A percentile compares a stretch with the other conserved stretches of the same genome.
Conservation (phyloP, 1,140 invertebrate genomes). For the Macrosteles quadrilineatus region DNA sequence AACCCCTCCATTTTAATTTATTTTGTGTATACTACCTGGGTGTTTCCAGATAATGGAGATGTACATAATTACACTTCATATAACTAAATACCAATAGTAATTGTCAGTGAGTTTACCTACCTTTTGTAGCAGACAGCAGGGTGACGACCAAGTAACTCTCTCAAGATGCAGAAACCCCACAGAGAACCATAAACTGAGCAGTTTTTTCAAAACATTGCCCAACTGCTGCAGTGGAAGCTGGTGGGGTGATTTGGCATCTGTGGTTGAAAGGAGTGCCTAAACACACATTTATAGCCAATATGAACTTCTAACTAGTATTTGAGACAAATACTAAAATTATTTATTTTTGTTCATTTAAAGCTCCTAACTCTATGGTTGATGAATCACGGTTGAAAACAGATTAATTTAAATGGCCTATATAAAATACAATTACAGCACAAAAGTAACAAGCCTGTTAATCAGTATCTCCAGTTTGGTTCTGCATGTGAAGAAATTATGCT, state of each 20-base stretch:
- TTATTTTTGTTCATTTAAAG: too few relatives aligned
- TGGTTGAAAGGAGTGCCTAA: constrained; percentile 15
- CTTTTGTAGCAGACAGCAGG: constrained; percentile 74
- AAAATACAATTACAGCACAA: too few relatives aligned
- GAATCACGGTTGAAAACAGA: too few relatives aligned
- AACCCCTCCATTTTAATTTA: neutral
- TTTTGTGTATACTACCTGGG: constrained; percentile 6
- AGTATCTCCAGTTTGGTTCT: too few relatives aligned
- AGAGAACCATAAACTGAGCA: constrained; percentile 72
- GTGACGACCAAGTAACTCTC: constrained; percentile 71
- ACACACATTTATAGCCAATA: constrained; percentile 62
- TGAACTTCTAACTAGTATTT: too few relatives aligned
- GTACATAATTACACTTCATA: neutral
- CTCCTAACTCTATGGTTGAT: neutral
- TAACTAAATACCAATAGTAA: constrained; percentile 22
- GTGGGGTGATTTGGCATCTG: constrained; percentile 25
- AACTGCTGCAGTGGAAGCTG: constrained; percentile 55
- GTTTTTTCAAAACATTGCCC: constrained; percentile 60
- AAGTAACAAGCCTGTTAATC: too few relatives aligned
- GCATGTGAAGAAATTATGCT: too few relatives aligned
- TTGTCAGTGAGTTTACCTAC: constrained; percentile 49
- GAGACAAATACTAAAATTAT: too few relatives aligned
- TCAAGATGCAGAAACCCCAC: constrained; percentile 72
- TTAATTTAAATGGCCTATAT: too few relatives aligned
- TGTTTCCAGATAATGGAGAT: neutral